These are phyloP conservation scores for Antennarius maculatus DNA, from an alignment of 2,797 vertebrate genomes.

Conservation along the genomic window DNA sequence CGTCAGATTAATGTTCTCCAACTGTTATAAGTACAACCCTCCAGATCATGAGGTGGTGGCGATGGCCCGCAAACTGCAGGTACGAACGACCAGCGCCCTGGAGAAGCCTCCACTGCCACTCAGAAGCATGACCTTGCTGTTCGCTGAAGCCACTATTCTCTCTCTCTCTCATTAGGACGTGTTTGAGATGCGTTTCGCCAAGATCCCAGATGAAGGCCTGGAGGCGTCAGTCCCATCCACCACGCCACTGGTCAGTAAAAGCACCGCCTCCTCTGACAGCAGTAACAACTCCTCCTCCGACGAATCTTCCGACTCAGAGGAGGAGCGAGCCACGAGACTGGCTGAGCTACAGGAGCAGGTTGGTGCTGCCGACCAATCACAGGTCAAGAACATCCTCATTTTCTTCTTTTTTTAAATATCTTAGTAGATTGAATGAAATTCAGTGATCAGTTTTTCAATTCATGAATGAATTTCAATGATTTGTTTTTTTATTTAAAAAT, in stretches of 20 bases:
- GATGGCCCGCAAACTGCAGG: constrained; percentile 84
- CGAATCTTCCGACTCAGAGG: constrained; percentile 94
- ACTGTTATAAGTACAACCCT: constrained; percentile 98
- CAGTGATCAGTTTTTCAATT: background rate
- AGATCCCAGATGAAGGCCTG: constrained; percentile 94
- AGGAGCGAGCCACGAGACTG: constrained; percentile 93
- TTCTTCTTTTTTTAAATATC: constrained; percentile 48
- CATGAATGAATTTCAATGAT: background rate
- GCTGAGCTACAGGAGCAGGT: constrained; percentile 98
- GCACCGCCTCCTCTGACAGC: constrained; percentile 93
- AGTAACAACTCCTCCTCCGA: constrained; percentile 94
- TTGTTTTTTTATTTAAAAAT: background rate
- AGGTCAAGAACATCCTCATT: constrained; percentile 73
- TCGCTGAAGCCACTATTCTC: accelerated
- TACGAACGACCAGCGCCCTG: background rate
- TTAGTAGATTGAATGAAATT: constrained; percentile 25
- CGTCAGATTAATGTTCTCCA: constrained; percentile 98
- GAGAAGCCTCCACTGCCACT: background rate
- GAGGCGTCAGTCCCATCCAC: constrained; percentile 84
- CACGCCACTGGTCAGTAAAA: constrained; percentile 90
- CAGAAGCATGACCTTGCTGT: accelerated
- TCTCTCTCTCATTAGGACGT: constrained; percentile 83
- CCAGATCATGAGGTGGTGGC: constrained; percentile 97
- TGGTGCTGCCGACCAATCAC: constrained; percentile 78
- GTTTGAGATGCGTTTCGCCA: constrained; percentile 98